Evolutionary conservation across 2,113 vertebrate species (phyloP).

Genomic region (Lucifuga dentata): DNA sequence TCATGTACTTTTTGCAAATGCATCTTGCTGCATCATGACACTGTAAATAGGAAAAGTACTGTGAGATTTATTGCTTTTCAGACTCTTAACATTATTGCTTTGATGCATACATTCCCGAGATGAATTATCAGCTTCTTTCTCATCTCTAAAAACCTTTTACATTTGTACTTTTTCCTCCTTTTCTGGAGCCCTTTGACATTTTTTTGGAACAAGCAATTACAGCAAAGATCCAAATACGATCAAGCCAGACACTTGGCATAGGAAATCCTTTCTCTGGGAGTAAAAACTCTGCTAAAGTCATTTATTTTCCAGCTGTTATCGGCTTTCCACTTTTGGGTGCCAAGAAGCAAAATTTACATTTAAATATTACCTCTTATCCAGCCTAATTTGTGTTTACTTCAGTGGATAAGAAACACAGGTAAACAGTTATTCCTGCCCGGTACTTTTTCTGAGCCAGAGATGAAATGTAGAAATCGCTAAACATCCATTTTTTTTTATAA

Average conservation of each 20-base stretch:
- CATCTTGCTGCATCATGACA: not conserved
- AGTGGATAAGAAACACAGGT: conserved; percentile 17
- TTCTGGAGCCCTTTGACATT: too few species aligned
- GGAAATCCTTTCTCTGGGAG: conserved; percentile 20
- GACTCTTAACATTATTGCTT: not conserved
- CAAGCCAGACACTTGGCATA: not conserved
- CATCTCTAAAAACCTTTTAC: conserved; percentile 2
- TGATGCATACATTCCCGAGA: not conserved
- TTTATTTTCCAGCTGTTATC: conserved; percentile 53
- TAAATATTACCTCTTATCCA: conserved; percentile 48
- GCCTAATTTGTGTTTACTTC: conserved; percentile 23
- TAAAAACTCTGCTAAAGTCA: conserved; percentile 13
- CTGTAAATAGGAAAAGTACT: not conserved
- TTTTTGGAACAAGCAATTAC: conserved; percentile 70
- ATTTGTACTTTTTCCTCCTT: not conserved
- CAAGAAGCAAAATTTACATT: conserved; percentile 52
- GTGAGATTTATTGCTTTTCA: not conserved
- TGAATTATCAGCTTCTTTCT: not conserved
- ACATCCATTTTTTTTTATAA: conserved; percentile 3
- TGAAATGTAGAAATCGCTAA: conserved; percentile 3
- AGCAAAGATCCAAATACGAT: conserved; percentile 48
- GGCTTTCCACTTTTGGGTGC: conserved; percentile 24
- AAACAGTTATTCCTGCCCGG: conserved; percentile 14
- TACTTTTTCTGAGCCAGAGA: not conserved
- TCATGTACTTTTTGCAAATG: too few species aligned